These are phyloP conservation scores for Melanerpes formicivorus DNA, from an alignment of 2,113 vertebrate species.

Conservation along the genomic window DNA sequence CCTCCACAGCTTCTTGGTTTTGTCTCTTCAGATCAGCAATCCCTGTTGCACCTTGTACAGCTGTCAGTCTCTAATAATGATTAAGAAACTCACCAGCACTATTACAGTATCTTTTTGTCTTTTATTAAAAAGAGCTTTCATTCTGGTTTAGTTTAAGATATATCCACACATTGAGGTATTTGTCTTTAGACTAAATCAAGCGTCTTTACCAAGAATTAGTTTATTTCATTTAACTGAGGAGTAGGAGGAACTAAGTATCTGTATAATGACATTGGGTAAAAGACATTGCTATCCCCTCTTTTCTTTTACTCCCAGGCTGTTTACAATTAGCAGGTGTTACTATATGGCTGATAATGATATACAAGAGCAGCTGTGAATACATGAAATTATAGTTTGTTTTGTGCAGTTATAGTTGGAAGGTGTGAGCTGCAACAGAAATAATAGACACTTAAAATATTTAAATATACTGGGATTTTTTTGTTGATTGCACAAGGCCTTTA, in stretches of 20 bases:
- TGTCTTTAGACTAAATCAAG: neutral
- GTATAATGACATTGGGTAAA: neutral
- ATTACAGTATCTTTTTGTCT: neutral
- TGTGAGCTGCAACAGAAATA: neutral
- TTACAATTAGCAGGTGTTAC: neutral
- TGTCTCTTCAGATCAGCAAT: neutral
- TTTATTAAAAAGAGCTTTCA: neutral
- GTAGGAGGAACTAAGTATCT: neutral
- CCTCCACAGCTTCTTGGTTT: neutral
- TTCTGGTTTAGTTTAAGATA: neutral
- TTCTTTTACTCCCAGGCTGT: neutral
- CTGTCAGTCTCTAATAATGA: neutral
- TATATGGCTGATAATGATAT: neutral
- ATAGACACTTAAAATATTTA: neutral
- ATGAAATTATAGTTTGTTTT: conserved; percentile 22
- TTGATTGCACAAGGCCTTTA: neutral
- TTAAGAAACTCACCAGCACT: neutral
- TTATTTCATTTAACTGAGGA: neutral
- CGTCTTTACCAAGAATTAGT: neutral
- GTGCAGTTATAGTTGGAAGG: neutral
- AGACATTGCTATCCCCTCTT: neutral
- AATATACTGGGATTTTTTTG: neutral
- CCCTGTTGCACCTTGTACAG: neutral
- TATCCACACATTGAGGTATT: neutral
- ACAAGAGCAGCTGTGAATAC: conserved; percentile 28